phyloP scores from a whole-genome alignment of 2,797 vertebrate species.

The Chelidonichthys spinosus region DNA sequence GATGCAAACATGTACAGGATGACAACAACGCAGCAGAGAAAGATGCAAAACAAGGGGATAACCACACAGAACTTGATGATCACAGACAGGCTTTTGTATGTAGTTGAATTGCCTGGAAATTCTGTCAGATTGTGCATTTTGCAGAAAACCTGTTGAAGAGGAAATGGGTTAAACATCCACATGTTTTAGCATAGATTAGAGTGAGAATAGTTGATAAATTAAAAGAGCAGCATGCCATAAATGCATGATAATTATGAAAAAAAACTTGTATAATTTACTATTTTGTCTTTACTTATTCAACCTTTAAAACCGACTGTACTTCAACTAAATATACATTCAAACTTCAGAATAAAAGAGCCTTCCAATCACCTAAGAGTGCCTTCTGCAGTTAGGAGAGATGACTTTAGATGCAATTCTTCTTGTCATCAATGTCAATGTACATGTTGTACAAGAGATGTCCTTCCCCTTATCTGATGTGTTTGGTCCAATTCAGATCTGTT shows the following conservation, averaged over 20 bases:
- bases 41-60: slow-evolving; percentile 76
- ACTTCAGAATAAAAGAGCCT: no score
- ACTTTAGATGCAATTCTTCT: no score
- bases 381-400: no score
- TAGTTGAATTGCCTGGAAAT: slow-evolving; percentile 60
- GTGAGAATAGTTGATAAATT: not conserved
- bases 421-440: no score
- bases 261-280: not conserved
- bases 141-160: slow-evolving; percentile 29
- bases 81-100: slow-evolving; percentile 53
- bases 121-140: slow-evolving; percentile 80
- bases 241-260: not conserved
- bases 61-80: slow-evolving; percentile 81
- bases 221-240: not conserved
- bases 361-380: no score
- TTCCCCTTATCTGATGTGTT: no score
- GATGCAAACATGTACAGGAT: slow-evolving; percentile 82
- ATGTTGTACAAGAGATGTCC: no score
- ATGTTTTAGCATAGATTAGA: not conserved
- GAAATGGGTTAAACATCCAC: not conserved
- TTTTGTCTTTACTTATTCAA: not conserved
- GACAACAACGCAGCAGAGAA: slow-evolving; percentile 76
- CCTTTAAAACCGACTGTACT: not conserved
- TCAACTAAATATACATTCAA: not conserved
- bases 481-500: no score